Percentiles rank a stretch among this genome's conserved stretches.
These are phyloP conservation scores for Eurystomus gularis DNA, from an alignment of 2,113 vertebrate genomes.

Conservation along the genomic window DNA sequence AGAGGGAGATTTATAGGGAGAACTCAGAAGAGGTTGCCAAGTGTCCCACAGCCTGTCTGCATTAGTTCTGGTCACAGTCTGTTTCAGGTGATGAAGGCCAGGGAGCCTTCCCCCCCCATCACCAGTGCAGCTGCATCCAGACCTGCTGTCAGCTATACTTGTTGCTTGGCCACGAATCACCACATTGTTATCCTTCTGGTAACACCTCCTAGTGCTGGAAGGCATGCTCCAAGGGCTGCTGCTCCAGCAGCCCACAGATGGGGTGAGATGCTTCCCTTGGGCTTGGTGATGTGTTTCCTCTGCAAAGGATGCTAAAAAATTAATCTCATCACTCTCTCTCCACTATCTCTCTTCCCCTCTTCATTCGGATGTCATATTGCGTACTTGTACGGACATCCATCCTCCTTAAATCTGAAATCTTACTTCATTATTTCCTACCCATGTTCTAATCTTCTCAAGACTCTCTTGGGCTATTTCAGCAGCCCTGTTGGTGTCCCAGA, in stretches of 20 bases:
- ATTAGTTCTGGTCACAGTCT: neutral
- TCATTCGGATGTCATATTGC: neutral
- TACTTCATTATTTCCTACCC: neutral
- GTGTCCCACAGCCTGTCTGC: neutral
- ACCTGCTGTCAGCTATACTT: neutral
- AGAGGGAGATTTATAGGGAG: neutral
- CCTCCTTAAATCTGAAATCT: neutral
- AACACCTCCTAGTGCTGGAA: neutral
- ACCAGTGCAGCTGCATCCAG: neutral
- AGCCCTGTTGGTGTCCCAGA: neutral
- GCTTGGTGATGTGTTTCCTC: neutral
- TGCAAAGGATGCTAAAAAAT: neutral
- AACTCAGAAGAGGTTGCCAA: neutral
- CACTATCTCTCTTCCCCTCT: neutral
- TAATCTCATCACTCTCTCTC: neutral
- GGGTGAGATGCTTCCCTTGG: neutral
- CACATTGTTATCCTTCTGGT: neutral
- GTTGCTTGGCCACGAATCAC: neutral
- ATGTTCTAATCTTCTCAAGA: neutral
- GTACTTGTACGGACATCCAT: neutral
- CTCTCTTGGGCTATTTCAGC: neutral
- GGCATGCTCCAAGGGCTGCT: neutral
- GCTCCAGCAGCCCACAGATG: neutral
- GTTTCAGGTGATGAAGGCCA: neutral
- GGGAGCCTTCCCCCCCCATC: neutral